Evolutionary conservation across 2,113 vertebrate species (phyloP).

Genomic region (Erpornis zantholeuca): DNA sequence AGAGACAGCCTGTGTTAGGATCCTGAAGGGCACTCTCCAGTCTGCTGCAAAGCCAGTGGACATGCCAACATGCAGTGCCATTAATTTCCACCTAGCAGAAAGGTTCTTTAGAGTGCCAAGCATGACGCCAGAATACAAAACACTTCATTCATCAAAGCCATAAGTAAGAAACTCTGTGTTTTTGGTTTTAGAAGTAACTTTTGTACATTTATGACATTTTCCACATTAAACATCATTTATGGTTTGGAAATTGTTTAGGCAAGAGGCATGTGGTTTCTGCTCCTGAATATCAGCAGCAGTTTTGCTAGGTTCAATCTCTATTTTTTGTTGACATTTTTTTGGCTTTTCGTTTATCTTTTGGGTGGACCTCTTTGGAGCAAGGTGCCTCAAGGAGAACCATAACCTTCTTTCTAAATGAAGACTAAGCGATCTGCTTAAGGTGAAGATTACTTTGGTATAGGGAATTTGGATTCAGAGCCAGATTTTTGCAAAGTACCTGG

Average conservation of each 20-base stretch:
- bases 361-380: conserved; percentile 11
- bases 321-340: conserved; percentile 29
- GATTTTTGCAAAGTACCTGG: background rate
- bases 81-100: conserved; percentile 41
- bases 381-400: background rate
- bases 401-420: background rate
- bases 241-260: conserved; percentile 65
- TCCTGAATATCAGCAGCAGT: conserved; percentile 20
- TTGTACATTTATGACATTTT: conserved; percentile 60
- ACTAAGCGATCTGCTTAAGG: background rate
- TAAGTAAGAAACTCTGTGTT: conserved; percentile 48
- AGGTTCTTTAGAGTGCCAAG: conserved; percentile 14
- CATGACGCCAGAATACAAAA: conserved; percentile 31
- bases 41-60: background rate
- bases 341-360: conserved; percentile 38
- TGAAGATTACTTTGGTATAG: background rate
- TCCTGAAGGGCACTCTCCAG: background rate
- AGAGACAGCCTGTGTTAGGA: background rate
- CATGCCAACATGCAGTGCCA: background rate
- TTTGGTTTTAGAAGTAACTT: conserved; percentile 57
- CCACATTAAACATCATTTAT: conserved; percentile 64
- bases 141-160: conserved; percentile 62
- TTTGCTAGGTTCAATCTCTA: conserved; percentile 45
- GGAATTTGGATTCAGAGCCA: background rate
- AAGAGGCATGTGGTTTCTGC: conserved; percentile 49